Conservation (phyloP, 2,797 vertebrate species). For the Parambassis ranga region DNA sequence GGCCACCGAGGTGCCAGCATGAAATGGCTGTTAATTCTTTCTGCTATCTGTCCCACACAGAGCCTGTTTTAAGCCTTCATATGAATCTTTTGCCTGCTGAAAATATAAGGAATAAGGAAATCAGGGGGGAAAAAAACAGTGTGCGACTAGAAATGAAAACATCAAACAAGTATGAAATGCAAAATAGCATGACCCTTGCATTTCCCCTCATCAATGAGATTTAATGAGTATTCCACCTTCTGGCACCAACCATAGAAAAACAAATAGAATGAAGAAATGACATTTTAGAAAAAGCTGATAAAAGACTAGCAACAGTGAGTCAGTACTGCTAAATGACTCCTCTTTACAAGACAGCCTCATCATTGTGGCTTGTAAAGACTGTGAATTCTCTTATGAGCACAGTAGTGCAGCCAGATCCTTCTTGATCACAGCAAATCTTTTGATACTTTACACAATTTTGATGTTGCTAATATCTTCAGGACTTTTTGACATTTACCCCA, state of each 20-base stretch:
- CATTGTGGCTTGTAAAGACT: slow-evolving; percentile 18
- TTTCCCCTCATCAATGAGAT: slow-evolving; percentile 64
- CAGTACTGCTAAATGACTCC: slow-evolving; percentile 28
- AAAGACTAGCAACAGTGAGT: slow-evolving; percentile 28
- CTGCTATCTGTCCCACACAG: slow-evolving; percentile 80
- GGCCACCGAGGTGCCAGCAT: slow-evolving; percentile 70
- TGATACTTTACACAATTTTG: slow-evolving; percentile 18
- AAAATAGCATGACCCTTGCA: slow-evolving; percentile 68
- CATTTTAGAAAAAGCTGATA: slow-evolving; percentile 40
- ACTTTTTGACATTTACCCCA: not conserved
- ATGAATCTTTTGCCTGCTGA: slow-evolving; percentile 55
- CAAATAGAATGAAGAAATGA: slow-evolving; percentile 44
- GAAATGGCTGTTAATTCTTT: slow-evolving; percentile 83
- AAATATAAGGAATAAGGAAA: slow-evolving; percentile 52
- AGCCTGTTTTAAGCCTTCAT: slow-evolving; percentile 77
- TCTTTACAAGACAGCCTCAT: no score
- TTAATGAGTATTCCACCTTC: slow-evolving; percentile 73
- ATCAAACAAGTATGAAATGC: slow-evolving; percentile 77
- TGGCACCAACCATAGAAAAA: slow-evolving; percentile 41
- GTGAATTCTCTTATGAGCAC: slow-evolving; percentile 5
- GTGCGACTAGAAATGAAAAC: slow-evolving; percentile 65
- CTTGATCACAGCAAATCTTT: slow-evolving; percentile 23
- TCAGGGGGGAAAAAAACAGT: slow-evolving; percentile 33
- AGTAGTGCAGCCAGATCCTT: slow-evolving; percentile 17
- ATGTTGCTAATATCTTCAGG: slow-evolving; percentile 19